Evolutionary conservation across 2,888 invertebrate species (phyloP).

Genomic region (Cheiracanthium punctorium): DNA sequence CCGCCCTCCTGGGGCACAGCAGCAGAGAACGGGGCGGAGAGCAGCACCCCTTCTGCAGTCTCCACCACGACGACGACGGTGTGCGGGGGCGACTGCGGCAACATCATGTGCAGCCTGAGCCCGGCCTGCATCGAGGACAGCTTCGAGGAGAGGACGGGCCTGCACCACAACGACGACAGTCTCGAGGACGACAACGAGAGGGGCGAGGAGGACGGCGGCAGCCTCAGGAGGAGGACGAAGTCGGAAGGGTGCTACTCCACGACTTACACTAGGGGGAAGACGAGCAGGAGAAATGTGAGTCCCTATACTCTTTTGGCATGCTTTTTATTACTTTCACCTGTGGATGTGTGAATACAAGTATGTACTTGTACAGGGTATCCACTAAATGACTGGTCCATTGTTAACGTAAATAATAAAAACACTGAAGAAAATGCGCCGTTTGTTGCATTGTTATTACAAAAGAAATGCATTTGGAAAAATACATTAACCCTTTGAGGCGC

Average conservation of each 20-base stretch:
- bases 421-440: no score
- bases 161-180: no score
- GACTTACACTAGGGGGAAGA: slow-evolving; percentile 32
- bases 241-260: slow-evolving; percentile 52
- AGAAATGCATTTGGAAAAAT: no score
- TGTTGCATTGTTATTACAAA: no score
- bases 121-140: slow-evolving; percentile 53
- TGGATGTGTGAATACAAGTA: no score
- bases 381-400: no score
- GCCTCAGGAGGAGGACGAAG: slow-evolving; percentile 49
- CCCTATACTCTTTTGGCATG: not conserved
- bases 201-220: slow-evolving; percentile 26
- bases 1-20: slow-evolving; percentile 9
- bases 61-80: not conserved
- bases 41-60: not conserved
- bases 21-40: not conserved
- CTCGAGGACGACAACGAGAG: not conserved
- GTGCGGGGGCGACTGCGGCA: slow-evolving; percentile 61
- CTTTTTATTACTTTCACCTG: no score
- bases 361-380: no score
- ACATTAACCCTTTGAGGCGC: no score
- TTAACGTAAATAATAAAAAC: no score
- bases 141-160: slow-evolving; percentile 3
- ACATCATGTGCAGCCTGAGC: slow-evolving; percentile 64
- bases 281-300: slow-evolving; percentile 43